Conservation (phyloP, 1,140 invertebrate genomes). For the Sinonovacula constricta region DNA sequence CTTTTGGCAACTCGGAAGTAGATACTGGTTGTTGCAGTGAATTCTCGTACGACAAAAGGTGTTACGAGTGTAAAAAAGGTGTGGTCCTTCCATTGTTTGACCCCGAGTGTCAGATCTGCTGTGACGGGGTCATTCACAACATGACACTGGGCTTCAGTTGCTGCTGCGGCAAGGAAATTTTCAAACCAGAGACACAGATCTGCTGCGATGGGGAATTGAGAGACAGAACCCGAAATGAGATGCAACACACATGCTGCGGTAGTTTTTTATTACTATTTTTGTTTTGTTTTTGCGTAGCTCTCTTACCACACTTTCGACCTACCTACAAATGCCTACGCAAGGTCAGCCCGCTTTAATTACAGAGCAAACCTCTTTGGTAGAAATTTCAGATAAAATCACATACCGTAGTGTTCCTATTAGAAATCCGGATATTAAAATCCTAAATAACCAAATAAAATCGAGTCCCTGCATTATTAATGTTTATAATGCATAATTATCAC, state of each 20-base stretch:
- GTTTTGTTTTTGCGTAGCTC: background rate
- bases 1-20: conserved; percentile 19
- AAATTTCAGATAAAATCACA: too few relatives aligned
- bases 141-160: conserved; percentile 15
- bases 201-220: conserved; percentile 35
- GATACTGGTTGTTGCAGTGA: conserved; percentile 40
- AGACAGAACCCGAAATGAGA: background rate
- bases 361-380: too few relatives aligned
- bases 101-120: conserved; percentile 37
- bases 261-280: too few relatives aligned
- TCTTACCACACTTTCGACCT: too few relatives aligned
- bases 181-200: conserved; percentile 17
- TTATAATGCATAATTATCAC: too few relatives aligned
- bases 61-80: conserved; percentile 15
- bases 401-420: too few relatives aligned
- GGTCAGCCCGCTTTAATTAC: too few relatives aligned
- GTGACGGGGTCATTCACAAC: conserved; percentile 40
- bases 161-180: conserved; percentile 43
- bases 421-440: too few relatives aligned
- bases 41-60: conserved; percentile 35
- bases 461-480: too few relatives aligned
- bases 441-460: too few relatives aligned
- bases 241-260: conserved; percentile 23
- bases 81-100: conserved; percentile 23
- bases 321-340: too few relatives aligned